These are phyloP conservation scores for Oasisia sp. DNA, from an alignment of 2,888 invertebrate genomes.

Conservation along the genomic window DNA sequence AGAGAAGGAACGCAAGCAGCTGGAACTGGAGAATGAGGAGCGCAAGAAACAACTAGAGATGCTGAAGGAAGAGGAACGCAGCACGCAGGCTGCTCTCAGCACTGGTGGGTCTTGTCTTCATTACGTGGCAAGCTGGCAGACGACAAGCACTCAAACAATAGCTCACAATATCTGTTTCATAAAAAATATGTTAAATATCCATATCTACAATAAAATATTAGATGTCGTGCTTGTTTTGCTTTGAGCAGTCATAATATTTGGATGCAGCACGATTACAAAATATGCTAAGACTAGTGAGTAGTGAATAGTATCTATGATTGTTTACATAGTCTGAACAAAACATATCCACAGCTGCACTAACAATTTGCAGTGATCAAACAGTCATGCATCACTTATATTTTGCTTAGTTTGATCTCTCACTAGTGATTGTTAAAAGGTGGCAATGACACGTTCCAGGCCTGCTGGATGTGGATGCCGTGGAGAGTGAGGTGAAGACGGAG, in stretches of 20 bases:
- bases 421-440: background rate
- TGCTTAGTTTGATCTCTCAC: background rate
- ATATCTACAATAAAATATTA: background rate
- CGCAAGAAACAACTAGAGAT: constrained; percentile 38
- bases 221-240: constrained; percentile 8
- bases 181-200: background rate
- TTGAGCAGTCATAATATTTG: no score
- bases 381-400: background rate
- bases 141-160: no score
- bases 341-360: background rate
- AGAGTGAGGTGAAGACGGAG: background rate
- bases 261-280: no score
- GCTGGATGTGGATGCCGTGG: background rate
- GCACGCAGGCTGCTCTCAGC: constrained; percentile 33
- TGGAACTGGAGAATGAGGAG: constrained; percentile 40
- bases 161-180: background rate
- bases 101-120: constrained; percentile 22
- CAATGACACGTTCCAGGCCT: background rate
- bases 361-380: background rate
- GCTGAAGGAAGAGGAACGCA: constrained; percentile 37
- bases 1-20: constrained; percentile 33
- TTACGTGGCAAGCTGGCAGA: background rate
- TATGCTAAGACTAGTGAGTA: no score
- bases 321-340: no score
- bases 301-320: no score